Evolutionary conservation across 2,797 vertebrate species (phyloP).

Genomic region (Neolamprologus multifasciatus): DNA sequence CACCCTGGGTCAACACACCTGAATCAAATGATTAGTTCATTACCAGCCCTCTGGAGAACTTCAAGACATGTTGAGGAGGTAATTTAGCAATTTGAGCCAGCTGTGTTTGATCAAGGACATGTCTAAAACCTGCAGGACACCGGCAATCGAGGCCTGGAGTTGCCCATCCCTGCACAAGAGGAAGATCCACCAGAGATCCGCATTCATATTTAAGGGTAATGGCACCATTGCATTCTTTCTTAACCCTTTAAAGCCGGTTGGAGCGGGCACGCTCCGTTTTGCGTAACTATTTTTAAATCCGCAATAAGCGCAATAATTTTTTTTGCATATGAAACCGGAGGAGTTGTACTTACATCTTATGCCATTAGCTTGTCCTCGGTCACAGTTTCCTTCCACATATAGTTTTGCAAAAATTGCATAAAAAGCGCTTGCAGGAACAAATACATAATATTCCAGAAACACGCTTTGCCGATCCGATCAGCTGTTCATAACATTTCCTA

Average conservation of each 20-base stretch:
- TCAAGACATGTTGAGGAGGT: not conserved
- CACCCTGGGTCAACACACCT: not conserved
- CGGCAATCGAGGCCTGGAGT: rapidly evolving
- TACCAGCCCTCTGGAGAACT: rapidly evolving
- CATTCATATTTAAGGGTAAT: not conserved
- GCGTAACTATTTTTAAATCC: too few species aligned
- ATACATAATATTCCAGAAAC: too few species aligned
- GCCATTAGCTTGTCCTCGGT: rapidly evolving
- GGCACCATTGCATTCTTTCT: not conserved
- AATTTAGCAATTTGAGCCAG: rapidly evolving
- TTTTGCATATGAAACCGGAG: rapidly evolving
- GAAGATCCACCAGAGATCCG: rapidly evolving
- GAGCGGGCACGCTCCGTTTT: rapidly evolving
- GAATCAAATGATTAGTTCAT: rapidly evolving
- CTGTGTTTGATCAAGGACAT: rapidly evolving
- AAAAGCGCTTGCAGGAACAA: too few species aligned
- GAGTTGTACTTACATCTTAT: too few species aligned
- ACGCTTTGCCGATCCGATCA: too few species aligned
- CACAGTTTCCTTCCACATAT: too few species aligned
- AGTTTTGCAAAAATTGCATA: rapidly evolving
- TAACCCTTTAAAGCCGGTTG: rapidly evolving
- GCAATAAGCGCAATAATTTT: too few species aligned
- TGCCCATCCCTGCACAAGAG: rapidly evolving
- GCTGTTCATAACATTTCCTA: too few species aligned
- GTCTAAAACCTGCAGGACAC: not conserved